Percentiles rank a stretch among this genome's conserved stretches.
Conservation (phyloP, 2,113 vertebrate species). For the Gymnarchus niloticus region DNA sequence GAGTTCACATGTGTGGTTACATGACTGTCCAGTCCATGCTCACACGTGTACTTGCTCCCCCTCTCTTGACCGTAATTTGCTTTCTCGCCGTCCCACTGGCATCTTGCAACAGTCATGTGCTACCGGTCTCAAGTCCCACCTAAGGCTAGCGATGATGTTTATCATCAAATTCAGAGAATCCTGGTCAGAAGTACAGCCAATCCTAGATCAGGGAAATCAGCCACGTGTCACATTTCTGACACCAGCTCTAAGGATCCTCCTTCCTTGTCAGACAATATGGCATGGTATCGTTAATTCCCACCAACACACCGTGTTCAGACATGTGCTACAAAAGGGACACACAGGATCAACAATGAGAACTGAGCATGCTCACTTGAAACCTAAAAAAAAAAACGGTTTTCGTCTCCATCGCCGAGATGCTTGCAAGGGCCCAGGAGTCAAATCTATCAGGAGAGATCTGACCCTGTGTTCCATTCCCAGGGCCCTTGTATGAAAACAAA, state of each 20-base stretch:
- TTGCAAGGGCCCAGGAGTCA: not conserved
- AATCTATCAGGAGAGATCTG: conserved; percentile 3
- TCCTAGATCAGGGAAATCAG: too few relatives aligned
- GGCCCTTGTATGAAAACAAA: not conserved
- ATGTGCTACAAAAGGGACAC: not conserved
- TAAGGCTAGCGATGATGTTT: too few relatives aligned
- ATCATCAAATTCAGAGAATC: too few relatives aligned
- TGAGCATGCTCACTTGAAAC: not conserved
- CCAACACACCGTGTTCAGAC: not conserved
- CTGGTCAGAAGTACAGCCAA: too few relatives aligned
- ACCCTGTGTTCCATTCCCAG: conserved; percentile 4
- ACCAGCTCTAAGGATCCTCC: not conserved
- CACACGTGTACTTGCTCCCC: too few relatives aligned
- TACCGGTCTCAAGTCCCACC: too few relatives aligned
- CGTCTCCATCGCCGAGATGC: not conserved
- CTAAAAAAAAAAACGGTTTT: not conserved
- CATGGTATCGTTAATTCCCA: not conserved
- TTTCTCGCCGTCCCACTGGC: too few relatives aligned
- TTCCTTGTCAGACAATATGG: not conserved
- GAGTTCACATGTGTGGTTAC: not conserved
- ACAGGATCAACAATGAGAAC: not conserved
- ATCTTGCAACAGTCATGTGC: too few relatives aligned
- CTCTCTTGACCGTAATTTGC: too few relatives aligned
- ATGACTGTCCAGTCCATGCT: not conserved
- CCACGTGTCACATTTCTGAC: not conserved